These are phyloP conservation scores for Mugil cephalus DNA, from an alignment of 2,113 vertebrate species.

Conservation along the genomic window DNA sequence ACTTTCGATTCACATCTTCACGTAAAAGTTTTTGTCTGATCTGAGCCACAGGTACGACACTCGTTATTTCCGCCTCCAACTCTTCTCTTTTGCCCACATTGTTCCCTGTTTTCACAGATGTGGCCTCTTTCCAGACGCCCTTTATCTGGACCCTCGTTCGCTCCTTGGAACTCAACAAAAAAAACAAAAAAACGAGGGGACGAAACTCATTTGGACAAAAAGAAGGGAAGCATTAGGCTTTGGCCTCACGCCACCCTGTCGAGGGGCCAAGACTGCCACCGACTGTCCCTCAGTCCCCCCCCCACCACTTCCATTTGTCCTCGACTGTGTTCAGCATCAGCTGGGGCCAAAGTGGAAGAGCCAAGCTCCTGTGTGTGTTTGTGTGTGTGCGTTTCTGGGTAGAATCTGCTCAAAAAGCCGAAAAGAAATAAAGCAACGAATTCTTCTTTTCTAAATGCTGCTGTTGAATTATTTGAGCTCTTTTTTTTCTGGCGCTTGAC, in stretches of 20 bases:
- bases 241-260: constrained; percentile 86
- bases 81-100: constrained; percentile 7
- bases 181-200: constrained; percentile 34
- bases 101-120: constrained; percentile 44
- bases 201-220: constrained; percentile 74
- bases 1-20: too few relatives aligned
- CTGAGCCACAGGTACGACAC: constrained; percentile 15
- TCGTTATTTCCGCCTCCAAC: not conserved
- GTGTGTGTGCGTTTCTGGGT: constrained; percentile 16
- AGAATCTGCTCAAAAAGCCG: constrained; percentile 29
- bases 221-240: constrained; percentile 79
- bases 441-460: constrained; percentile 20
- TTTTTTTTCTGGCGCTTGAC: not conserved
- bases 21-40: too few relatives aligned
- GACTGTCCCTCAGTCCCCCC: constrained; percentile 52
- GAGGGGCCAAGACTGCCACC: constrained; percentile 61
- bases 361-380: constrained; percentile 60
- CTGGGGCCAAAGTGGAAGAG: constrained; percentile 60
- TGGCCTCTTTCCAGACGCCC: constrained; percentile 43
- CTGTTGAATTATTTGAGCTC: constrained; percentile 12
- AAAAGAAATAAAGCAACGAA: constrained; percentile 21
- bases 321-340: constrained; percentile 49
- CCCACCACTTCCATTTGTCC: constrained; percentile 66
- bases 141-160: constrained; percentile 49
- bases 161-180: constrained; percentile 48